Evolutionary conservation across 2,888 invertebrate genomes (phyloP).

Genomic region (Fragum sueziense): DNA sequence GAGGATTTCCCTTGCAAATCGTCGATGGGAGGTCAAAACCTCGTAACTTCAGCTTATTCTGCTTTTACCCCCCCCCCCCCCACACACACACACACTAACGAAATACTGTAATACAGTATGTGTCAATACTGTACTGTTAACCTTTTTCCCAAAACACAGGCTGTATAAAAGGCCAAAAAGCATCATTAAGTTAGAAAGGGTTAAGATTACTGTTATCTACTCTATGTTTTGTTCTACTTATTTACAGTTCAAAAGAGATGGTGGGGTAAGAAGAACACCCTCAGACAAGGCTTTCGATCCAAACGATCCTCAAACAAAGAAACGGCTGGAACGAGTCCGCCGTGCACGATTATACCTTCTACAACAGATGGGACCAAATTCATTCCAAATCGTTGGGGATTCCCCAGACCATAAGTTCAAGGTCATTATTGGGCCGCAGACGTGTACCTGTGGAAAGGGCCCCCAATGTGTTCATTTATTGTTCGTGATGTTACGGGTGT

Average conservation of each 20-base stretch:
- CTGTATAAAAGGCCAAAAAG: too few species aligned
- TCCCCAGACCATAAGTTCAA: slow-evolving; percentile 83
- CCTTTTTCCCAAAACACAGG: too few species aligned
- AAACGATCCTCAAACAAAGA: slow-evolving; percentile 70
- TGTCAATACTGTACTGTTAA: too few species aligned
- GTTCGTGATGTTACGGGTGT: slow-evolving; percentile 83
- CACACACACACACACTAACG: too few species aligned
- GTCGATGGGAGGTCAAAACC: too few species aligned
- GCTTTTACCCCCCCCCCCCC: too few species aligned
- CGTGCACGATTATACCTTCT: slow-evolving; percentile 82
- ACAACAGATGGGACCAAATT: slow-evolving; percentile 83
- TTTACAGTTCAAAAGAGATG: slow-evolving; percentile 37
- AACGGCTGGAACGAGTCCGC: slow-evolving; percentile 79
- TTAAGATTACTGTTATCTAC: background rate
- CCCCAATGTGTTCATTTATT: slow-evolving; percentile 83
- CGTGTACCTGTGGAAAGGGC: slow-evolving; percentile 82
- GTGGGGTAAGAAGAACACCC: slow-evolving; percentile 54
- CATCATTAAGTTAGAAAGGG: too few species aligned
- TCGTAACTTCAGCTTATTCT: too few species aligned
- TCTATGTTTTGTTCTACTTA: background rate
- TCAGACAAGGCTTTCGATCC: slow-evolving; percentile 57
- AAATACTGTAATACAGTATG: too few species aligned
- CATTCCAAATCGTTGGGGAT: slow-evolving; percentile 83
- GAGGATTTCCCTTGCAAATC: too few species aligned
- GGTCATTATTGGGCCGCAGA: slow-evolving; percentile 83